phyloP scores from a whole-genome alignment of 2,113 vertebrate genomes.

The Entomyzon cyanotis region DNA sequence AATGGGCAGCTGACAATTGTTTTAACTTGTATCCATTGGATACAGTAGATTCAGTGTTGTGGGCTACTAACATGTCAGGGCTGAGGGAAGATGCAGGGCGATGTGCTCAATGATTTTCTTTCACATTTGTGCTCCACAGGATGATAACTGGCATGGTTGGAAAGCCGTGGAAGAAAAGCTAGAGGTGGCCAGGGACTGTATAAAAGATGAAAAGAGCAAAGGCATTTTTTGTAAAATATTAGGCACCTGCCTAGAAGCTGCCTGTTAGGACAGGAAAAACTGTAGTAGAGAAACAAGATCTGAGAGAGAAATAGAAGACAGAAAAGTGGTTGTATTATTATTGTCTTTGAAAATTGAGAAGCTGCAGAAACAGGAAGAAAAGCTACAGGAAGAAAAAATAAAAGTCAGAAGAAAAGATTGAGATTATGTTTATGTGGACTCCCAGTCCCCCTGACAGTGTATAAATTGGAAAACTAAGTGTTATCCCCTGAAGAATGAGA shows the following conservation, averaged over 20 bases:
- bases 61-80: neutral
- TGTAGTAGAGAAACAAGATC: neutral
- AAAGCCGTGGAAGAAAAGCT: neutral
- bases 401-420: neutral
- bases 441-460: too few species aligned
- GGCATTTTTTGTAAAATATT: neutral
- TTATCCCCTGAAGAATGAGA: neutral
- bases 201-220: neutral
- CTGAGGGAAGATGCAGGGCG: neutral
- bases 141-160: neutral
- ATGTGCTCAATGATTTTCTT: neutral
- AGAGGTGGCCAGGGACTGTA: neutral
- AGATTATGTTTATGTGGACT: neutral
- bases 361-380: neutral
- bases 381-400: neutral
- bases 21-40: neutral
- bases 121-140: neutral
- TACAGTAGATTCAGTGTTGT: neutral
- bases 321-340: neutral
- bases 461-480: neutral
- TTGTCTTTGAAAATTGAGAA: neutral
- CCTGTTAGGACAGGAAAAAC: neutral
- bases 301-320: neutral
- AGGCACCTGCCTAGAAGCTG: neutral
- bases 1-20: neutral